Base-by-base conservation (phyloP, 2,113 vertebrate genomes). In the Thunnus thynnus region DNA sequence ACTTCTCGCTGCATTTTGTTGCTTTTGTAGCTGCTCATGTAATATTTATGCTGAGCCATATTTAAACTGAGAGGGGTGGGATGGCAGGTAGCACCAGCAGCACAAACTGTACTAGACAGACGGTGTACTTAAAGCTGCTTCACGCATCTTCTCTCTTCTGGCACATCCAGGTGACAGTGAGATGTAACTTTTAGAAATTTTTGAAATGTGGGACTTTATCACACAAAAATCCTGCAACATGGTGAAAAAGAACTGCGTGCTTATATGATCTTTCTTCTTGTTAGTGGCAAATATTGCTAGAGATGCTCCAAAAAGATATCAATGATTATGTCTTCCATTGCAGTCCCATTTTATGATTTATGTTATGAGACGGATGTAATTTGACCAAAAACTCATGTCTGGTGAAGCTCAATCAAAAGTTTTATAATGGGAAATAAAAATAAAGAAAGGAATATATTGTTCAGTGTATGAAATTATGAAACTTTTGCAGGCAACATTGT, bases 11-110 rank as follows among this genome's bases (percentile, higher is more conserved):
- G 78, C 58, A 64, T 82, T 80, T 32, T 76, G 76, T 81, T 86
- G 63, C 84, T 75, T 79, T 86, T 80, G 60, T 54, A 48, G 69
- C 52, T 0, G 20, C 78, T 93, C 86, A 90, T 93, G 86, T 77
- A 83, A 87, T 91, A 88, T 91, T 91, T 52, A 91, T 88, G 74
- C 17, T 65, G 57, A 85, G 60, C 67, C 47, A 66, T 54, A 85
- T 88, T 87, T 77, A 78, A 88, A 83, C 57, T 69, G 64, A 72
- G 46, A 12, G 2, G n/a, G 3, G 51, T n/a, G 47, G 18, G 36
- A 51, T 5, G 32, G 71, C 4, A 55, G 76, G 46, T 51, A 13
- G 47, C 52, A 32, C 25, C 55, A 47, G 63, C n/a, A 66, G 58
- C 44, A 20, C 57, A 36, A 41, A 41, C 36, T 41, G 36, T 0